phyloP scores from a whole-genome alignment of 2,888 invertebrate species.

The Drosophila emarginata region DNA sequence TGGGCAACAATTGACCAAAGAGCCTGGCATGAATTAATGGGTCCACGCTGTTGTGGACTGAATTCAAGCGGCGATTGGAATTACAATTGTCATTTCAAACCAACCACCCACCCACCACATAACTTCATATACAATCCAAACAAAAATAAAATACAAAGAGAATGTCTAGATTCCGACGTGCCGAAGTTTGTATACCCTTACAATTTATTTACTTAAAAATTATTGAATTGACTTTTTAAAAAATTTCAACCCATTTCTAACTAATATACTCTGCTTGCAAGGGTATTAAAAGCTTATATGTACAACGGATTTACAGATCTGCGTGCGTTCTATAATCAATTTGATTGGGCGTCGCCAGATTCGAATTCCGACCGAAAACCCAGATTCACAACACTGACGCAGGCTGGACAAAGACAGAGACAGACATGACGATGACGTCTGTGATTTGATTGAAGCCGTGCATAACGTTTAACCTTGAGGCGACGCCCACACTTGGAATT shows the following conservation, averaged over 20 bases:
- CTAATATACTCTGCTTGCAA: background rate
- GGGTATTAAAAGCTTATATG: constrained; percentile 12
- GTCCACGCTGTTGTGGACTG: constrained; percentile 19
- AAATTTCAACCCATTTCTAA: too few species aligned
- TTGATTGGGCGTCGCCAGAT: constrained; percentile 29
- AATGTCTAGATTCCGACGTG: background rate
- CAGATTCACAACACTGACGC: constrained; percentile 11
- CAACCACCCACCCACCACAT: constrained; percentile 43
- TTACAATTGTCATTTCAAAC: constrained; percentile 26
- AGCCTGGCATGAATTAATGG: constrained; percentile 56
- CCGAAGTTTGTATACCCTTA: background rate
- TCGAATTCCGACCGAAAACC: constrained; percentile 12
- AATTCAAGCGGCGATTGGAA: constrained; percentile 31
- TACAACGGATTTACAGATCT: constrained; percentile 9
- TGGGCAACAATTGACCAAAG: constrained; percentile 34
- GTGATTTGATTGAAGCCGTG: constrained; percentile 56
- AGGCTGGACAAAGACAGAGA: constrained; percentile 36
- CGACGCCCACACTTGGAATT: constrained; percentile 72
- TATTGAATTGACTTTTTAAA: too few species aligned
- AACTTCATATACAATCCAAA: background rate
- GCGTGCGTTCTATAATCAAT: constrained; percentile 42
- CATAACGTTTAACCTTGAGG: constrained; percentile 34
- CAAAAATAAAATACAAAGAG: background rate
- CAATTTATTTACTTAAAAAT: background rate
- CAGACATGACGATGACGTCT: constrained; percentile 50